Base-by-base conservation (phyloP, 2,113 vertebrate genomes). In the Cyphomyrus plagiostoma region DNA sequence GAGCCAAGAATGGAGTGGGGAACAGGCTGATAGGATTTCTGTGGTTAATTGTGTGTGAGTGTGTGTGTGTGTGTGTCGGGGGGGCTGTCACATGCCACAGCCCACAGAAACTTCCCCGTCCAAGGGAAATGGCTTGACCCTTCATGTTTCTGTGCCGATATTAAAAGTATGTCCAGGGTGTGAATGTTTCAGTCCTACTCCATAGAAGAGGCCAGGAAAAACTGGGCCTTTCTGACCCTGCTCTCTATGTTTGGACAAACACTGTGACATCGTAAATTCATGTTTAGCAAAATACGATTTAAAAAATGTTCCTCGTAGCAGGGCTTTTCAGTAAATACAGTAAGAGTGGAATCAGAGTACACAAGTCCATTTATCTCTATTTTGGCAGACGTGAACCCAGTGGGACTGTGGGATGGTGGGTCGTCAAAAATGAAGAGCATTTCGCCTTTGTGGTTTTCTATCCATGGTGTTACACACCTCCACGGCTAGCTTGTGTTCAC, bases 1-100 rank as follows among this genome's bases (percentile, higher is more conserved):
- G 19, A 88, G 88, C 62, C 87, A 48, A 88, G n/a, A 74, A 88
- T 19, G 23, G 19, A 39, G 62, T 70, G 87, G 87, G 46, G 23
- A 66, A 46, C 45, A 88, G 45, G n/a, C 23, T 46, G 88, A 88
- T 88, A 1, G 58, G 62, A 88, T 74, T 74, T 62, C 15, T 88
- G 48, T 88, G 88, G 88, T 77, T 77, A 74, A 49, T 26, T 66
- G 39, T 48, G 26, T 53, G 17, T 53, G 15, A 4, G 50, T 50
- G 50, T 52, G 15, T 52, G 50, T 52, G 52, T 17, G 74, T 3
- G 39, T 39, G 74, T 13, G 19, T 1, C 17, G 42, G 42, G 39
- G 39, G 80, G 39, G 80, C 3, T 53, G 23, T 62, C 35, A 48
- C 23, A 56, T 89, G 50, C 82, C 45, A 48, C 19, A 84, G 19